Conservation (phyloP, 2,888 invertebrate species). For the Pterostichus niger region DNA sequence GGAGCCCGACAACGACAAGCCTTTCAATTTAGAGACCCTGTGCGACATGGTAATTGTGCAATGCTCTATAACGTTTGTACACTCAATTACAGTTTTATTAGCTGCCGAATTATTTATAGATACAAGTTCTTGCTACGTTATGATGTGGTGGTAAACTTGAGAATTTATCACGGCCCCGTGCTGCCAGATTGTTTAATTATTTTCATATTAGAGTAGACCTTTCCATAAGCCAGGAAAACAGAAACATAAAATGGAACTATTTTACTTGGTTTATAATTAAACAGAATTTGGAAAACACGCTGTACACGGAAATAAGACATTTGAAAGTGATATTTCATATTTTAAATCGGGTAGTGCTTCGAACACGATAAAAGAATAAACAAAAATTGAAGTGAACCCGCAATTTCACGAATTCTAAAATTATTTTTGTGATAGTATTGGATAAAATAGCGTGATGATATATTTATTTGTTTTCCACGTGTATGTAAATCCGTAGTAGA, state of each 20-base stretch:
- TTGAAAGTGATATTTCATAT: too few relatives aligned
- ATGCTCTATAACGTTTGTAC: slow-evolving; percentile 20
- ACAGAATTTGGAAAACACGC: not conserved
- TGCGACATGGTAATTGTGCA: slow-evolving; percentile 25
- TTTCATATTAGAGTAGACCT: slow-evolving; percentile 45
- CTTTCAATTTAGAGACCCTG: slow-evolving; percentile 9
- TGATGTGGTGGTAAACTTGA: slow-evolving; percentile 24
- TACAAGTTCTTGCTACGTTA: slow-evolving; percentile 16
- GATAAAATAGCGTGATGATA: too few relatives aligned
- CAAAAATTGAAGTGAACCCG: too few relatives aligned
- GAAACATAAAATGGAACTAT: slow-evolving; percentile 33
- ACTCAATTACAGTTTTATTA: slow-evolving; percentile 62
- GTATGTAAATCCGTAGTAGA: too few relatives aligned
- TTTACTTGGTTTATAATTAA: slow-evolving; percentile 28
- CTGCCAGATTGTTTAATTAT: slow-evolving; percentile 52
- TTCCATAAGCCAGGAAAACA: slow-evolving; percentile 30
- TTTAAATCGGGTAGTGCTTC: too few relatives aligned
- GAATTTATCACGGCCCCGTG: slow-evolving; percentile 30
- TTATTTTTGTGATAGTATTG: too few relatives aligned
- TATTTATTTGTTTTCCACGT: too few relatives aligned
- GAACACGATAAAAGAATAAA: too few relatives aligned
- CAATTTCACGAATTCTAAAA: too few relatives aligned
- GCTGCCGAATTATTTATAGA: slow-evolving; percentile 57
- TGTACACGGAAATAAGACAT: not conserved
- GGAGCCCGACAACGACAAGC: slow-evolving; percentile 4